Evolutionary conservation across 2,888 invertebrate species (phyloP).

Genomic region (Bembecia ichneumoniformis): DNA sequence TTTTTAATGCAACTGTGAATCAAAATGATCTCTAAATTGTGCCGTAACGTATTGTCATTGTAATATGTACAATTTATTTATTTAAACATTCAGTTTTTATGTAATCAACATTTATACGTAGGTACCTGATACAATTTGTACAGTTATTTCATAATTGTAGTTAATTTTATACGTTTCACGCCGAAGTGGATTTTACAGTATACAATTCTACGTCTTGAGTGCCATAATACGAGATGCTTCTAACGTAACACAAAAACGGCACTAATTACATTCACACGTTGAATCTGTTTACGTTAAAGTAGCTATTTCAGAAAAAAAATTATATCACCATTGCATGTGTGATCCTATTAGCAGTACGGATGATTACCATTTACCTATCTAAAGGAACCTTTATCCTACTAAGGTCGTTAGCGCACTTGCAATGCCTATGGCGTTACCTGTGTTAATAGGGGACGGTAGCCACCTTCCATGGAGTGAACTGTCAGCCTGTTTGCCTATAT

Average conservation of each 20-base stretch:
- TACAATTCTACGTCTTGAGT: constrained; percentile 26
- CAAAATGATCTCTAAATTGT: too few species aligned
- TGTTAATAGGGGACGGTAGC: too few species aligned
- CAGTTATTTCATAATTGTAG: constrained; percentile 26
- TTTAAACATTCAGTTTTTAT: constrained; percentile 31
- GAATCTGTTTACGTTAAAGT: not conserved
- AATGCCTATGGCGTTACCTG: too few species aligned
- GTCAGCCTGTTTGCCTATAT: too few species aligned
- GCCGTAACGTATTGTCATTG: too few species aligned
- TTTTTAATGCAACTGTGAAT: too few species aligned
- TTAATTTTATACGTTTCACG: constrained; percentile 37
- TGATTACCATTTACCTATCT: too few species aligned
- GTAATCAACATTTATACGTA: constrained; percentile 15
- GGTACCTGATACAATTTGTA: constrained; percentile 57
- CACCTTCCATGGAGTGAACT: too few species aligned
- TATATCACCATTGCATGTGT: constrained; percentile 7
- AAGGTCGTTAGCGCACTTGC: too few species aligned
- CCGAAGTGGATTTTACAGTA: constrained; percentile 3
- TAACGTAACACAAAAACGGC: constrained; percentile 27
- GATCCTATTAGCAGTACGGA: not conserved
- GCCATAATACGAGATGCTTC: constrained; percentile 29
- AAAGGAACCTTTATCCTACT: too few species aligned
- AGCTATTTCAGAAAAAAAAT: constrained; percentile 35
- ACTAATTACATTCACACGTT: constrained; percentile 14
- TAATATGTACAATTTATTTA: not conserved